phyloP scores from a whole-genome alignment of 2,888 invertebrate genomes.

The Merodon equestris region DNA sequence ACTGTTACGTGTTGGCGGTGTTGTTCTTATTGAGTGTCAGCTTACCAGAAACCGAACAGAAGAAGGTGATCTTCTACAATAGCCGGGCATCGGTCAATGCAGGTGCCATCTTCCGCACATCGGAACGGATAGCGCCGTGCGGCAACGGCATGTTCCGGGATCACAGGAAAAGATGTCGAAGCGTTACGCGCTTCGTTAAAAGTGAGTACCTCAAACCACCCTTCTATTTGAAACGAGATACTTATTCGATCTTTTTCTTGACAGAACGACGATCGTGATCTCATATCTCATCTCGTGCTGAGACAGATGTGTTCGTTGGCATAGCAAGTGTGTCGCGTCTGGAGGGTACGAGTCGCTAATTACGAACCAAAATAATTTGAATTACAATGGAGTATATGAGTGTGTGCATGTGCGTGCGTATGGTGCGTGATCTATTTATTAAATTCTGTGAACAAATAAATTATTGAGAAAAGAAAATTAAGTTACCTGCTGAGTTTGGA shows the following conservation, averaged over 20 bases:
- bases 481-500: background rate
- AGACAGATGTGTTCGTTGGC: conserved; percentile 8
- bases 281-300: conserved; percentile 1
- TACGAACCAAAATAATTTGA: conserved; percentile 1
- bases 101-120: conserved; percentile 73
- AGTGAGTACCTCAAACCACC: conserved; percentile 65
- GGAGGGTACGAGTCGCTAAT: background rate
- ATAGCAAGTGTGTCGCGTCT: background rate
- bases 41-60: conserved; percentile 50
- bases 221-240: too few relatives aligned
- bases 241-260: conserved; percentile 11
- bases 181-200: conserved; percentile 72
- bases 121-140: conserved; percentile 70
- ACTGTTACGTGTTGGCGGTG: conserved; percentile 48
- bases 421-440: conserved; percentile 43
- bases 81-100: conserved; percentile 69
- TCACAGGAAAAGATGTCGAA: conserved; percentile 74
- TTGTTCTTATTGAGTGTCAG: conserved; percentile 69
- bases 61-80: conserved; percentile 73
- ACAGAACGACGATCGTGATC: conserved; percentile 39
- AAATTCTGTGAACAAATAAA: background rate
- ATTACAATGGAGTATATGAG: too few relatives aligned
- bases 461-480: too few relatives aligned
- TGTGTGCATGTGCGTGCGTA: conserved; percentile 31
- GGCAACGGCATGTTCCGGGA: conserved; percentile 74